Conservation (phyloP, 2,888 invertebrate genomes). For the Romanomermis culicivorax region DNA sequence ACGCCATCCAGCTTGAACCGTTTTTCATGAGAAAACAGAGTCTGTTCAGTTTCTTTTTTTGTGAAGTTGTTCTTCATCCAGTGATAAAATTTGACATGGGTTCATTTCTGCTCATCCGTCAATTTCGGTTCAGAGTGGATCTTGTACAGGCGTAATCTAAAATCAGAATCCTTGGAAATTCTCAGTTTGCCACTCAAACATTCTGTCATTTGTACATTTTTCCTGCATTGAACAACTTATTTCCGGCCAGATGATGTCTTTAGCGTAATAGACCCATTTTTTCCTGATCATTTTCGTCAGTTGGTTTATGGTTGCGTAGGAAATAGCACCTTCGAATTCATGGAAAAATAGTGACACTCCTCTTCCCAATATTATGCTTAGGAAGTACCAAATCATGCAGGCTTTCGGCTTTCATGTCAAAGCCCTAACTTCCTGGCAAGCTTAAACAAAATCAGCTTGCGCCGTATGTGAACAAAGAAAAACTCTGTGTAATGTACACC, state of each 20-base stretch:
- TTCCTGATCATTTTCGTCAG: neutral
- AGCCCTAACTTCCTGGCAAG: too few relatives aligned
- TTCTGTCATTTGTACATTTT: neutral
- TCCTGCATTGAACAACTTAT: neutral
- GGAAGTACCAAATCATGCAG: too few relatives aligned
- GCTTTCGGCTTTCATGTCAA: too few relatives aligned
- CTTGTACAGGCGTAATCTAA: neutral
- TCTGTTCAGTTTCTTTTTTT: neutral
- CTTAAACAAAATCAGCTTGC: too few relatives aligned
- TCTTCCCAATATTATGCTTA: too few relatives aligned
- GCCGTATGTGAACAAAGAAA: too few relatives aligned
- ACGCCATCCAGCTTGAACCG: neutral
- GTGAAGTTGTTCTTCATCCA: neutral
- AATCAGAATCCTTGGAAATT: neutral
- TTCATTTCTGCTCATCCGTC: neutral
- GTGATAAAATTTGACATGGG: neutral
- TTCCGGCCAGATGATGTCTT: neutral
- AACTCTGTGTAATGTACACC: too few relatives aligned
- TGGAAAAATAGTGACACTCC: too few relatives aligned
- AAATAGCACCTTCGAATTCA: neutral
- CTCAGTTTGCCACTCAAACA: neutral
- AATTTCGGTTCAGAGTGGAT: neutral
- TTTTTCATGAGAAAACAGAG: neutral
- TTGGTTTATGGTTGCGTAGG: neutral
- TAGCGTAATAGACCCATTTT: neutral